Evolutionary conservation across 2,888 invertebrate species (phyloP), one percentile per base, ranked within the genome.

Genomic region (Lithodes maja): DNA sequence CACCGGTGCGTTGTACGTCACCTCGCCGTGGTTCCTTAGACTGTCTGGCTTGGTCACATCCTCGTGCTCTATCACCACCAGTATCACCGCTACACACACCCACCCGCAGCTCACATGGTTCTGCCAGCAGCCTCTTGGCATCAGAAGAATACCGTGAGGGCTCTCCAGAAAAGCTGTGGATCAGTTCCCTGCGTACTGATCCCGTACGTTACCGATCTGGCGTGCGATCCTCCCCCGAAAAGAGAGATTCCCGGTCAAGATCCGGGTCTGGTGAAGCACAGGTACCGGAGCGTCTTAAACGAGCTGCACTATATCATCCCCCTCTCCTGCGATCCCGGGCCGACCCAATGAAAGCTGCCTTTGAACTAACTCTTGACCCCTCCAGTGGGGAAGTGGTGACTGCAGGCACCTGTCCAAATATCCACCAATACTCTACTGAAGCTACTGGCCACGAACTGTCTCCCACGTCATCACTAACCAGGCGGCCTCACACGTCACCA

Each of bases 141-240:
- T 86, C 85, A 69, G 90, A 90, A 49, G 90, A 90, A 17, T 90
- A 90, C 68, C 79, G 90, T 33, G 90, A 90, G 61, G 90, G 90
- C 17, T 90, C 90, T 54, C 90, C 90, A 61, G 90, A 90, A 49
- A 90, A 90, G 69, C 69, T 90, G 9, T 90, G 90, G 90, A 90
- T 90, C 74, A 88, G 61, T 74, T 90, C 90, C 17, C 74, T 90
- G 3, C 90, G 90, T 54, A 79, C 88, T 5, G 87, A 90, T 50
- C 9, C 79, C 50, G 75, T 81, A 61, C 74, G 74, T 53, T 69
- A 71, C 9, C 61, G 81, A n/a, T 69, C 75, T 15, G 55, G 15
- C 2, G 15, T 82, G 9, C 82, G 87, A 17, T 71, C 82, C 2
- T 55, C 79, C 7, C 80, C 84, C 15, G 90, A 86, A 68, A 90